Conservation (phyloP, 2,888 invertebrate genomes). For the Mimumesa dahlbomi region DNA sequence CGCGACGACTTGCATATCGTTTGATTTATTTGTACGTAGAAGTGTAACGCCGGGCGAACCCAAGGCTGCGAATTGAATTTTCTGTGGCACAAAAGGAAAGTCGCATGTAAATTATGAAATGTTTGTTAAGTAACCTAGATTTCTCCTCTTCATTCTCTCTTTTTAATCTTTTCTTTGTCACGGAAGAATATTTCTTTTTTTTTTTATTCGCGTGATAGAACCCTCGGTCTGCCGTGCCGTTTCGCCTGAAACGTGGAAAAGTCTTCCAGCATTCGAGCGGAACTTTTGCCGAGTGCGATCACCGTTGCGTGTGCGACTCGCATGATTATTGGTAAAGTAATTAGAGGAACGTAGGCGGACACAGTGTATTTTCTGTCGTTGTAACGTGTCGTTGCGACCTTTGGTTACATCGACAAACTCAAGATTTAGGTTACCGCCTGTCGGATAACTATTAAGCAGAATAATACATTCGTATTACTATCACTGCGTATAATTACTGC, state of each 20-base stretch:
- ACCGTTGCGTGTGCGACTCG: slow-evolving; percentile 57
- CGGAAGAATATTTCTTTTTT: slow-evolving; percentile 28
- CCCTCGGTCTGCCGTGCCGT: neutral
- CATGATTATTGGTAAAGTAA: slow-evolving; percentile 66
- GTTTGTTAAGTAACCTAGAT: slow-evolving; percentile 55
- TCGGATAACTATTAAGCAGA: slow-evolving; percentile 36
- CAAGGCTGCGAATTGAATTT: slow-evolving; percentile 20
- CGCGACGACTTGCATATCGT: too few relatives aligned
- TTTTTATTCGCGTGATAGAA: slow-evolving; percentile 35
- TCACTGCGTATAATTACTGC: too few relatives aligned
- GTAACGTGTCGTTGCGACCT: slow-evolving; percentile 45
- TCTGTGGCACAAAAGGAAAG: slow-evolving; percentile 25
- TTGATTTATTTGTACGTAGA: too few relatives aligned
- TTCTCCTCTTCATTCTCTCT: slow-evolving; percentile 31
- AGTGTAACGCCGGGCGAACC: neutral
- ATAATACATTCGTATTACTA: too few relatives aligned
- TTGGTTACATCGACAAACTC: slow-evolving; percentile 52
- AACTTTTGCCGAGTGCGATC: slow-evolving; percentile 45
- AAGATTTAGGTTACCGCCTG: slow-evolving; percentile 55
- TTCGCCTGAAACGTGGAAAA: slow-evolving; percentile 25
- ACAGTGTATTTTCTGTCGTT: slow-evolving; percentile 25
- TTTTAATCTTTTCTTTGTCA: slow-evolving; percentile 43
- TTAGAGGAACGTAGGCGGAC: slow-evolving; percentile 59
- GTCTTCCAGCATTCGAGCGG: slow-evolving; percentile 19
- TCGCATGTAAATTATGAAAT: slow-evolving; percentile 39